These are phyloP conservation scores for Hirtodrosophila alboralis DNA, from an alignment of 2,888 invertebrate species.

Conservation along the genomic window DNA sequence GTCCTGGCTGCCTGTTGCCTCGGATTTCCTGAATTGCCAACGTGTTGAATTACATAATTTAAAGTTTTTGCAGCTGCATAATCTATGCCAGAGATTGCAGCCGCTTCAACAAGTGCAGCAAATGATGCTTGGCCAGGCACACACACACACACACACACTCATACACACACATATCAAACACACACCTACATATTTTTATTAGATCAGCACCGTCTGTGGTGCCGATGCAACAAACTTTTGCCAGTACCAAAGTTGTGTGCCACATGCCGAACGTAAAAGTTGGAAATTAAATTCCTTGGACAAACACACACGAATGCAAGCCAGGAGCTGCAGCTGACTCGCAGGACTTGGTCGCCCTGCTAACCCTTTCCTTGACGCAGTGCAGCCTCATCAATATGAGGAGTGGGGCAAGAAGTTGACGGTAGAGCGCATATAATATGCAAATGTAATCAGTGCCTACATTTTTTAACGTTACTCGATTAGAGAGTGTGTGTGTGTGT, in stretches of 20 bases:
- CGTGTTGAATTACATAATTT: conserved; percentile 78
- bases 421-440: conserved; percentile 68
- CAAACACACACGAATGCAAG: conserved; percentile 33
- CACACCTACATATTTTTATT: conserved; percentile 48
- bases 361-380: conserved; percentile 38
- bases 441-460: conserved; percentile 77
- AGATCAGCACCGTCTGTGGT: conserved; percentile 56
- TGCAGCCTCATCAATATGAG: conserved; percentile 62
- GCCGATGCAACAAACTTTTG: conserved; percentile 56
- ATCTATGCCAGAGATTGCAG: conserved; percentile 59
- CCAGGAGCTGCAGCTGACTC: conserved; percentile 38
- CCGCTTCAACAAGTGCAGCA: conserved; percentile 68
- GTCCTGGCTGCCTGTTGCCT: conserved; percentile 50
- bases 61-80: conserved; percentile 70
- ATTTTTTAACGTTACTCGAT: conserved; percentile 51
- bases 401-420: conserved; percentile 19
- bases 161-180: background rate
- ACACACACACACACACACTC: background rate
- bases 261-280: conserved; percentile 72
- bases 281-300: conserved; percentile 75
- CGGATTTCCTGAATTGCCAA: conserved; percentile 40
- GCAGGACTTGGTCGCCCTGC: conserved; percentile 16
- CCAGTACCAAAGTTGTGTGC: conserved; percentile 54
- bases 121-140: conserved; percentile 36
- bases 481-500: conserved; percentile 12